Conservation (phyloP, 2,113 vertebrate genomes). For the Microtus oregoni region DNA sequence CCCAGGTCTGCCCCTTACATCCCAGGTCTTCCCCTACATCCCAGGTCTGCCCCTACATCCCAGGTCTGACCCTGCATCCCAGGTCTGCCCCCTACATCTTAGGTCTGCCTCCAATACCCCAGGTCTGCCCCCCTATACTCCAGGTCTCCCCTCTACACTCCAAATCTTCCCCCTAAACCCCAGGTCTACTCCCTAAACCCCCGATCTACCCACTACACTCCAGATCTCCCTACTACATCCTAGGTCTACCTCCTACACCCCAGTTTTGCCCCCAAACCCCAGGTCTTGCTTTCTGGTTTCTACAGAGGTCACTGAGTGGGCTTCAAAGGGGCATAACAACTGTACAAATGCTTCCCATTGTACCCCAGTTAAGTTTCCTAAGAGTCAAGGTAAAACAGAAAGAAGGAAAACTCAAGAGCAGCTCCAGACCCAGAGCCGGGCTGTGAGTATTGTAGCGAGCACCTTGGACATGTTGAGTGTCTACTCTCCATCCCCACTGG, state of each 20-base stretch:
- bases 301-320: neutral
- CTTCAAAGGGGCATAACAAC: neutral
- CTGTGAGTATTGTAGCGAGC: neutral
- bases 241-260: neutral
- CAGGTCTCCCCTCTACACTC: no score
- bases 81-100: no score
- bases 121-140: no score
- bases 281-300: constrained; percentile 20
- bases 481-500: rapidly evolving
- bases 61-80: rapidly evolving
- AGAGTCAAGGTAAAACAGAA: neutral
- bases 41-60: neutral
- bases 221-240: no score
- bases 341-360: neutral
- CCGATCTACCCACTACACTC: neutral
- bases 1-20: no score
- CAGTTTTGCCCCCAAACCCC: neutral
- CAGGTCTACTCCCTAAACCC: neutral
- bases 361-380: neutral
- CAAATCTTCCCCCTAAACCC: no score
- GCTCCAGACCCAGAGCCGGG: neutral
- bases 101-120: neutral
- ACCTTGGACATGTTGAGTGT: neutral
- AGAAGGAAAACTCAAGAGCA: neutral
- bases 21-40: neutral